phyloP scores from a whole-genome alignment of 2,113 vertebrate genomes.

The Apeltes quadracus region DNA sequence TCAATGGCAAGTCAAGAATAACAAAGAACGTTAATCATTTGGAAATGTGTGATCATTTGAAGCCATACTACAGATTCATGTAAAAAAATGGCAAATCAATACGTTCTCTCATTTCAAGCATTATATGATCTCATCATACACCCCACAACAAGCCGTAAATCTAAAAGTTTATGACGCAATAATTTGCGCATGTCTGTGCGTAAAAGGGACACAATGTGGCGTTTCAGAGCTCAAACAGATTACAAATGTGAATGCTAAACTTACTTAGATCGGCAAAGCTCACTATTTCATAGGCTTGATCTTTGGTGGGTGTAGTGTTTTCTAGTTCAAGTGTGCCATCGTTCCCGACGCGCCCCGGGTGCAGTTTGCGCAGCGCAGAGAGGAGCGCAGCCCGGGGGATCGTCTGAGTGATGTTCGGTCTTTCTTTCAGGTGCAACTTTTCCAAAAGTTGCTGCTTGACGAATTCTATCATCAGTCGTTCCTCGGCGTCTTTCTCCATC shows the following conservation, averaged over 20 bases:
- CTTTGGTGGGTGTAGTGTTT: conserved; percentile 59
- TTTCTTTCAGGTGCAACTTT: conserved; percentile 88
- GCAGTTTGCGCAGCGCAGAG: conserved; percentile 86
- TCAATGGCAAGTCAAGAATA: conserved; percentile 42
- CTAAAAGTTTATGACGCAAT: neutral
- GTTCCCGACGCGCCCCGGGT: conserved; percentile 74
- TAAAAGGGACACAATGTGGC: too few relatives aligned
- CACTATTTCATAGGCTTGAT: conserved; percentile 91
- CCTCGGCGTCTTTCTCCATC: conserved; percentile 77
- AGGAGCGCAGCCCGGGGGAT: conserved; percentile 84
- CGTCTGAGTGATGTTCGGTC: conserved; percentile 85
- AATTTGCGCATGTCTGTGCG: neutral
- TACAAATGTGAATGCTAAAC: conserved; percentile 53
- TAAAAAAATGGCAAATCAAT: neutral
- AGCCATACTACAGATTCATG: neutral
- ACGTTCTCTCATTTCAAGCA: neutral
- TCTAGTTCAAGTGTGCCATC: conserved; percentile 71
- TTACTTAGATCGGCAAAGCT: conserved; percentile 93
- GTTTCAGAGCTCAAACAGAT: neutral
- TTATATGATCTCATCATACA: neutral
- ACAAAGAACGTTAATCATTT: conserved; percentile 30
- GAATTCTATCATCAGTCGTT: conserved; percentile 83
- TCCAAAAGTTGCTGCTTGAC: conserved; percentile 90
- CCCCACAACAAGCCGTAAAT: neutral
- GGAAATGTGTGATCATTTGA: neutral